These are phyloP conservation scores for Poecilia velifera DNA, from an alignment of 2,797 vertebrate species.

Conservation along the genomic window DNA sequence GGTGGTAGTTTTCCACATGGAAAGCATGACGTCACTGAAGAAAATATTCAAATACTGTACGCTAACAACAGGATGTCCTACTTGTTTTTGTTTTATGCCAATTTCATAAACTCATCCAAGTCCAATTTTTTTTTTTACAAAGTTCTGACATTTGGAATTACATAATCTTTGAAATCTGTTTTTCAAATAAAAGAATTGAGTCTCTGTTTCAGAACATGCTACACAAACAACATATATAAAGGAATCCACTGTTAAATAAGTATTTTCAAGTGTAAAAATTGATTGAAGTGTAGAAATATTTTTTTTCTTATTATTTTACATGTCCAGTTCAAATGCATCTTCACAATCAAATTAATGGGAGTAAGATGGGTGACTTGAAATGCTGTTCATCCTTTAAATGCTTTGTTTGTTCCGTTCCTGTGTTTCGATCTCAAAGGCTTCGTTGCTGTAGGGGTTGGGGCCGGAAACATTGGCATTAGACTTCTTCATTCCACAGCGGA, in stretches of 20 bases:
- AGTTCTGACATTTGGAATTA: background rate
- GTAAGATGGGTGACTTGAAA: background rate
- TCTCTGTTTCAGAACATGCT: background rate
- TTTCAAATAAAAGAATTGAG: background rate
- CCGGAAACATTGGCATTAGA: background rate
- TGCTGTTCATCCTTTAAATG: constrained; percentile 9
- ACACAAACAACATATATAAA: background rate
- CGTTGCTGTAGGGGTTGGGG: constrained; percentile 53
- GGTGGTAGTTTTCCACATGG: constrained; percentile 49
- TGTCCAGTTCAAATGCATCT: background rate
- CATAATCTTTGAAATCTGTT: background rate
- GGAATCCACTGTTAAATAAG: constrained; percentile 21
- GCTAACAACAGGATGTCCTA: too few relatives aligned
- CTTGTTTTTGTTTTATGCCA: background rate
- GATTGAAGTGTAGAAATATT: background rate
- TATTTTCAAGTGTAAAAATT: background rate
- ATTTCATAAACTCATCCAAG: background rate
- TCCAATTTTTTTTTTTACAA: background rate
- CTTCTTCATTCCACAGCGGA: constrained; percentile 18
- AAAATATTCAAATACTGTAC: background rate
- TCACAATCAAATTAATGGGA: background rate
- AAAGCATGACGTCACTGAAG: background rate
- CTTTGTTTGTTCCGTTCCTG: background rate
- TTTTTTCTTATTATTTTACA: background rate
- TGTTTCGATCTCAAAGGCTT: constrained; percentile 45